Percentiles rank a stretch among this genome's conserved stretches.
phyloP scores from a whole-genome alignment of 2,888 invertebrate species.

The Lasioglossum calceatum region DNA sequence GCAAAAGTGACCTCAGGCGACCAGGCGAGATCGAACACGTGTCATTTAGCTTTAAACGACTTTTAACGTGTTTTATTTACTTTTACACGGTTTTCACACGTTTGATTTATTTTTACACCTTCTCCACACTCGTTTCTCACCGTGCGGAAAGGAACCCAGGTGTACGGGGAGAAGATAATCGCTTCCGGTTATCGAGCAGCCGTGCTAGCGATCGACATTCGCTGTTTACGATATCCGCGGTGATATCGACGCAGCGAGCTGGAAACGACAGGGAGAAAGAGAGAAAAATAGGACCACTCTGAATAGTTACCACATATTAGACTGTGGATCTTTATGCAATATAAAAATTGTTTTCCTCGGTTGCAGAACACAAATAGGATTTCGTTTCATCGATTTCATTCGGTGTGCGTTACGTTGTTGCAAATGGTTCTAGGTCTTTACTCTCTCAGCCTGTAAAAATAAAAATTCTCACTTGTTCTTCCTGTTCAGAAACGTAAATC shows the following conservation, averaged over 20 bases:
- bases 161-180: background rate
- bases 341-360: background rate
- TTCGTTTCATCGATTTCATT: background rate
- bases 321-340: background rate
- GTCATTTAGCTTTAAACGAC: background rate
- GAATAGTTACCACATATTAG: background rate
- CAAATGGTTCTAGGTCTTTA: background rate
- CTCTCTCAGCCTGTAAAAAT: background rate
- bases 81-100: background rate
- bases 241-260: background rate
- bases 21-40: background rate
- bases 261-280: background rate
- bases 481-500: too few relatives aligned
- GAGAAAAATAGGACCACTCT: background rate
- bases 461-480: too few relatives aligned
- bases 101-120: background rate
- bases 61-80: background rate
- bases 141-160: background rate
- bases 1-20: background rate
- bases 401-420: background rate
- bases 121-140: background rate
- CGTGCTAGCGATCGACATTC: background rate
- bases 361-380: background rate
- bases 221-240: conserved; percentile 23
- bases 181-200: background rate